Percentiles rank a stretch among this genome's conserved stretches.
These are phyloP conservation scores for Gerris lacustris DNA, from an alignment of 2,888 invertebrate genomes.

Conservation along the genomic window DNA sequence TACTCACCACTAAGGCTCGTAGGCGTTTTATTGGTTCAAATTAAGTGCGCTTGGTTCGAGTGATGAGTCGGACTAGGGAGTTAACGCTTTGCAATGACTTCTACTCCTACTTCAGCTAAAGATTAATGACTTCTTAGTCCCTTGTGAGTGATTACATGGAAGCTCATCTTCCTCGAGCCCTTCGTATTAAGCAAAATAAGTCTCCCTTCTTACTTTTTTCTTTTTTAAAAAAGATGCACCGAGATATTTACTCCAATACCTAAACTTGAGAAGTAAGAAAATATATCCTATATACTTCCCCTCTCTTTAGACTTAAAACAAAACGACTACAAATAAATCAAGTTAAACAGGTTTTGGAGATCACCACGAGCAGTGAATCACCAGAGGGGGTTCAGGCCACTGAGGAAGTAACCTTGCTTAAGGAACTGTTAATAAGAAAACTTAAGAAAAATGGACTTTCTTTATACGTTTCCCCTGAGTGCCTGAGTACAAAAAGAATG, in stretches of 20 bases:
- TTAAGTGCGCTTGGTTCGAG: not conserved
- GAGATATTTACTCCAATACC: not conserved
- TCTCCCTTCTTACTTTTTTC: too few species aligned
- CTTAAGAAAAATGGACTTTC: too few species aligned
- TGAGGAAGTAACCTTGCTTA: too few species aligned
- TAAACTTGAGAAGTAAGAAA: not conserved
- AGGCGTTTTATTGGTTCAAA: not conserved
- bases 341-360: not conserved
- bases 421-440: too few species aligned
- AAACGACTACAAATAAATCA: conserved; percentile 3
- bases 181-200: not conserved
- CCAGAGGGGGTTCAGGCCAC: too few species aligned
- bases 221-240: not conserved
- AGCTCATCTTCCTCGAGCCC: not conserved
- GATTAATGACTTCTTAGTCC: conserved; percentile 1
- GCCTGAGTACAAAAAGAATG: too few species aligned
- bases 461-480: too few species aligned
- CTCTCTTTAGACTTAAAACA: not conserved
- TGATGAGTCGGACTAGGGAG: not conserved
- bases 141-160: not conserved
- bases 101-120: not conserved
- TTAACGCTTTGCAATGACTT: not conserved
- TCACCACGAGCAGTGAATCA: too few species aligned
- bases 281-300: not conserved
- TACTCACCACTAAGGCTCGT: not conserved